Evolutionary conservation across 1,140 invertebrate species (phyloP).

Genomic region (Chironomus striatipennis): DNA sequence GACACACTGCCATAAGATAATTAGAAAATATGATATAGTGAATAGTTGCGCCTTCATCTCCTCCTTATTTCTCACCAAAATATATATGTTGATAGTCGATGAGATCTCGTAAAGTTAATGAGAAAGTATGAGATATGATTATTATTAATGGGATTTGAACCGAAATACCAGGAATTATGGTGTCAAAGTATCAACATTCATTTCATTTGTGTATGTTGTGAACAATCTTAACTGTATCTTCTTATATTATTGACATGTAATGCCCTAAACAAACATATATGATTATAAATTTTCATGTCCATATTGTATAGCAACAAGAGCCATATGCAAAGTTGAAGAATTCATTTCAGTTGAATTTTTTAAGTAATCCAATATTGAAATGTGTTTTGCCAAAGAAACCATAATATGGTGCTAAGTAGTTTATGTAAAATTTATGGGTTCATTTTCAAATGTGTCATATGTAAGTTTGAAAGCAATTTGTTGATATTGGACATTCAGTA

Average conservation of each 20-base stretch:
- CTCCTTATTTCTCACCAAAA: not conserved
- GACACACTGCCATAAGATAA: constrained; percentile 16
- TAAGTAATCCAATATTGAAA: constrained; percentile 16
- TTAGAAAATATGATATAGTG: constrained; percentile 20
- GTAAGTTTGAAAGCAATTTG: not conserved
- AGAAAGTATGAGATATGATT: not conserved
- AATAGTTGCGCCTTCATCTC: not conserved
- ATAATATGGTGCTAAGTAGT: constrained; percentile 22
- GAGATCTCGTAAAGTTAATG: not conserved
- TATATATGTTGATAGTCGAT: not conserved
- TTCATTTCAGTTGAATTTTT: too few relatives aligned
- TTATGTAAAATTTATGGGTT: constrained; percentile 12
- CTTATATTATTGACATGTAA: not conserved
- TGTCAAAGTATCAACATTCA: constrained; percentile 21
- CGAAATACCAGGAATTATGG: not conserved
- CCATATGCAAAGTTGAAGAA: not conserved
- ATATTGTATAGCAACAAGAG: not conserved
- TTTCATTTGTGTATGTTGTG: not conserved
- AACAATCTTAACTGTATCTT: not conserved
- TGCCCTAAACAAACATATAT: too few relatives aligned
- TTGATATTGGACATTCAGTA: not conserved
- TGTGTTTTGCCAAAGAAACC: constrained; percentile 19
- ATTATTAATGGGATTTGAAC: not conserved
- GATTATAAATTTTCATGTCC: not conserved
- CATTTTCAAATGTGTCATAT: not conserved